Evolutionary conservation across 2,113 vertebrate species (phyloP).

Genomic region (Salvelinus sp.): DNA sequence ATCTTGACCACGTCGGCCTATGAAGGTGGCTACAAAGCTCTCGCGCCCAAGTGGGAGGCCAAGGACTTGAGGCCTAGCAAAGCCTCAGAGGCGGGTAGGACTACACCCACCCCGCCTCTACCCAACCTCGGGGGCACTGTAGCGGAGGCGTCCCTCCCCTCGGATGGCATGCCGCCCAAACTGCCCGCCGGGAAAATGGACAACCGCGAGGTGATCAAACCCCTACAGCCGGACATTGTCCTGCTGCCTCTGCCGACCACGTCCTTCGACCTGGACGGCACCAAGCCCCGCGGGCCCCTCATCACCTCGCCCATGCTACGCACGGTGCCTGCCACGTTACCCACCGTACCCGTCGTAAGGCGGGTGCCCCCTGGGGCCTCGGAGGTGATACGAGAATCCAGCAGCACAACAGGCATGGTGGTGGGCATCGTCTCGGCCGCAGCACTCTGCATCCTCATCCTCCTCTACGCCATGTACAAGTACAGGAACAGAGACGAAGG

Average conservation of each 20-base stretch:
- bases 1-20: conserved; percentile 99
- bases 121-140: conserved; percentile 91
- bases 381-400: conserved; percentile 97
- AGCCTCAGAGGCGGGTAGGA: conserved; percentile 97
- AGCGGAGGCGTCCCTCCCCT: conserved; percentile 81
- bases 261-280: conserved; percentile 91
- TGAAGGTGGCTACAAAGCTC: conserved; percentile 99
- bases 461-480: conserved; percentile 99
- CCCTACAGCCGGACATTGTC: conserved; percentile 92
- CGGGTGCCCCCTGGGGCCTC: conserved; percentile 90
- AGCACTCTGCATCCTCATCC: conserved; percentile 99
- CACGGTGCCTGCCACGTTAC: conserved; percentile 94
- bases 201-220: conserved; percentile 97
- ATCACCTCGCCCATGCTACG: conserved; percentile 99
- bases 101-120: conserved; percentile 91
- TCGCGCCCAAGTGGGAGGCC: conserved; percentile 98
- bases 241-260: conserved; percentile 96
- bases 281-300: conserved; percentile 93
- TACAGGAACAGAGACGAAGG: conserved; percentile 99
- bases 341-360: conserved; percentile 91
- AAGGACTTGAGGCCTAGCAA: conserved; percentile 99
- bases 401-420: conserved; percentile 99
- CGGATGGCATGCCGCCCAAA: conserved; percentile 89
- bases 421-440: conserved; percentile 97
- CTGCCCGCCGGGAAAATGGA: conserved; percentile 99